phyloP scores from a whole-genome alignment of 2,113 vertebrate genomes.

The Corynorhinus townsendii region DNA sequence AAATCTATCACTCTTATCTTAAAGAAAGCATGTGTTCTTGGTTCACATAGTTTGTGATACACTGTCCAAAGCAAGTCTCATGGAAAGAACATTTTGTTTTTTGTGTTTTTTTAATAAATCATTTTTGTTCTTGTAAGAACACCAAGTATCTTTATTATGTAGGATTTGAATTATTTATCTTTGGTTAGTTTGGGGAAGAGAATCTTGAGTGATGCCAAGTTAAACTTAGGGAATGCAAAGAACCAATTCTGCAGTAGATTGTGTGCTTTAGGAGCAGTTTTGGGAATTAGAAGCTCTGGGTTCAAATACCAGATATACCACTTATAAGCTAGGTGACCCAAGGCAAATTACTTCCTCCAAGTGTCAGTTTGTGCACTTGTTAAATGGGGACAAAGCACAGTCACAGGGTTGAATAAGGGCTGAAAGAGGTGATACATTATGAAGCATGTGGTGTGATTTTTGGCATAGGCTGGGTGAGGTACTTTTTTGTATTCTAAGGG shows the following conservation, averaged over 20 bases:
- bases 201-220: not conserved
- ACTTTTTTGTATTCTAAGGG: not conserved
- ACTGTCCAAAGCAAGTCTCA: not conserved
- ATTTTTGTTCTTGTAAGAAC: not conserved
- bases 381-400: not conserved
- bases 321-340: not conserved
- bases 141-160: not conserved
- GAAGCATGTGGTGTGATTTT: not conserved
- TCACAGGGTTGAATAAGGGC: not conserved
- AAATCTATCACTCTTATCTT: conserved; percentile 39
- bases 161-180: conserved; percentile 10
- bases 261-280: not conserved
- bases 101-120: not conserved
- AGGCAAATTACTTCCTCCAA: not conserved
- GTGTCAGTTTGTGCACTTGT: not conserved
- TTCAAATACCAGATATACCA: not conserved
- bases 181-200: not conserved
- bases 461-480: not conserved
- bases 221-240: not conserved
- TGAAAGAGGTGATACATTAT: not conserved
- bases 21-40: conserved; percentile 3
- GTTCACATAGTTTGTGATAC: not conserved
- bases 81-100: conserved; percentile 47
- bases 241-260: not conserved
- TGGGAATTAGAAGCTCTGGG: not conserved